Conservation (phyloP, 2,797 vertebrate species). For the Craterocephalus amniculus region DNA sequence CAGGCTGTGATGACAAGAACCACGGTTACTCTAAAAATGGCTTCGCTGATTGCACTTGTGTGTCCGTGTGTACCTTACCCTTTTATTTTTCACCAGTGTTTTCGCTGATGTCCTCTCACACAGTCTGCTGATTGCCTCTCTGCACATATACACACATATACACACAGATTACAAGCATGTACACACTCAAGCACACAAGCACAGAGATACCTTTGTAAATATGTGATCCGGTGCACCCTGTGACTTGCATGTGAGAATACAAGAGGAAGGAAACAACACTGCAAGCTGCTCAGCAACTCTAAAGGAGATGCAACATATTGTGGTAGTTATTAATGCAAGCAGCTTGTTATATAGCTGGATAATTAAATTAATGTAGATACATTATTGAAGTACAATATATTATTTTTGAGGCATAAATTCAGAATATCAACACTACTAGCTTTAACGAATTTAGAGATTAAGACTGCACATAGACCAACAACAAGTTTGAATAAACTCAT, state of each 20-base stretch:
- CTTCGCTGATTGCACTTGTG: constrained; percentile 20
- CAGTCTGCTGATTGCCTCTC: constrained; percentile 93
- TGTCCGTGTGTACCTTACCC: constrained; percentile 76
- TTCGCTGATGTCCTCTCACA: constrained; percentile 87
- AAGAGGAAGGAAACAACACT: constrained; percentile 25
- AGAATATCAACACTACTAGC: too few relatives aligned
- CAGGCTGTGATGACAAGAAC: constrained; percentile 79
- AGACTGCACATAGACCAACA: too few relatives aligned
- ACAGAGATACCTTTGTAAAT: constrained; percentile 51
- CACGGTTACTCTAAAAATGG: constrained; percentile 10
- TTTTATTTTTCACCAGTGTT: constrained; percentile 85
- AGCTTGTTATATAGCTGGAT: background rate
- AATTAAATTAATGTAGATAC: background rate
- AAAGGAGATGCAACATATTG: background rate
- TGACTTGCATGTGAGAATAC: constrained; percentile 46
- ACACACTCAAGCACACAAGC: background rate
- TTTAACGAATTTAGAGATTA: too few relatives aligned
- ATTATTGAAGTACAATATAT: background rate
- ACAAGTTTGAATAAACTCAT: too few relatives aligned
- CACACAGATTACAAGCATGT: constrained; percentile 16
- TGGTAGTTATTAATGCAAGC: background rate
- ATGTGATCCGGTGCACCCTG: constrained; percentile 3
- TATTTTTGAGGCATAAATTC: too few relatives aligned
- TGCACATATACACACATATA: constrained; percentile 64
- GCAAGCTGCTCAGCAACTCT: constrained; percentile 6